These are phyloP conservation scores for Thunnus albacares DNA, from an alignment of 2,797 vertebrate genomes.

Conservation along the genomic window DNA sequence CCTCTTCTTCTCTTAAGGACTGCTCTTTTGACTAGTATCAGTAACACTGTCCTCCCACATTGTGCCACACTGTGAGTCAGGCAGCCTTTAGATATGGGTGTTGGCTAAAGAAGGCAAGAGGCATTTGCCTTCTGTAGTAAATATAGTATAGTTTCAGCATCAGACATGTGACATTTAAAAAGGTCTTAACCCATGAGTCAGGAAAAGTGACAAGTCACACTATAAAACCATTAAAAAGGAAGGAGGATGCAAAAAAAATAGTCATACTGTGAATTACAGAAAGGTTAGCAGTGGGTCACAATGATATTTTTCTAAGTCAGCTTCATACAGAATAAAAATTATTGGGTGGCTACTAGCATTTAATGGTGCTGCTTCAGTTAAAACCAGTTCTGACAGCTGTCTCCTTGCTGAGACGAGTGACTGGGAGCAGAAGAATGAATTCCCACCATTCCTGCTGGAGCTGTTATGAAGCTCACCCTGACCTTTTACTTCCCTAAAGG, in stretches of 20 bases:
- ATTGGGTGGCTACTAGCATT: neutral
- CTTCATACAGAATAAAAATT: neutral
- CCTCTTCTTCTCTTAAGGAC: slow-evolving; percentile 41
- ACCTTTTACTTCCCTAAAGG: slow-evolving; percentile 43
- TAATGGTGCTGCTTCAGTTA: neutral
- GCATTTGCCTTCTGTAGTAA: slow-evolving; percentile 41
- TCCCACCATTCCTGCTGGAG: slow-evolving; percentile 20
- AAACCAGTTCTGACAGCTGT: slow-evolving; percentile 2
- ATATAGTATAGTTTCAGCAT: neutral
- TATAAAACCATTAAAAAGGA: neutral
- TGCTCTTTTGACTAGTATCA: slow-evolving; percentile 42
- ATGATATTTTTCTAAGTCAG: neutral
- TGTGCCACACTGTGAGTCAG: slow-evolving; percentile 60
- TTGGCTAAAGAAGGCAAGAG: slow-evolving; percentile 52
- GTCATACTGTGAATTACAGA: neutral
- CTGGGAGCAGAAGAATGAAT: slow-evolving; percentile 22
- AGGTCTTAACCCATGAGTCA: neutral
- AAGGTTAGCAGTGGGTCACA: neutral
- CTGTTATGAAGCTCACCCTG: slow-evolving; percentile 35
- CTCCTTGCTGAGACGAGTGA: neutral
- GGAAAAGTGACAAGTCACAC: neutral
- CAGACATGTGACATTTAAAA: neutral
- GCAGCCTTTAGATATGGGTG: slow-evolving; percentile 67
- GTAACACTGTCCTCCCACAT: slow-evolving; percentile 59
- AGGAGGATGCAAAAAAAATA: slow-evolving; percentile 6